Conservation (phyloP, 2,888 invertebrate genomes). For the Cetonia aurata region DNA sequence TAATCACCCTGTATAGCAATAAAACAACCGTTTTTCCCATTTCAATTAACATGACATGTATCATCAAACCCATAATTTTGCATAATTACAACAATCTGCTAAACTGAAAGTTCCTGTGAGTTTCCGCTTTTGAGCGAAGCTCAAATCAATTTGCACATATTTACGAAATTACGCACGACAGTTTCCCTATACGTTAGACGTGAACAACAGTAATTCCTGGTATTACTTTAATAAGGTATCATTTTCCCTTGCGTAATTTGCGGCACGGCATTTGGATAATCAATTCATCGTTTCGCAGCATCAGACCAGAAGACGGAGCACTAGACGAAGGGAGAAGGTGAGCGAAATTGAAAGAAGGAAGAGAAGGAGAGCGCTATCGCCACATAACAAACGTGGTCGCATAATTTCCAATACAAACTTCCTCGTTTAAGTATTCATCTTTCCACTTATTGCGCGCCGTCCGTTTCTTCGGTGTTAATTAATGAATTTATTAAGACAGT, state of each 20-base stretch:
- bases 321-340: neutral
- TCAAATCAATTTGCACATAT: conserved; percentile 15
- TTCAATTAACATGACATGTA: too few species aligned
- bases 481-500: conserved; percentile 44
- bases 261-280: conserved; percentile 24
- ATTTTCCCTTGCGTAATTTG: conserved; percentile 25
- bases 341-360: neutral
- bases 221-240: conserved; percentile 30
- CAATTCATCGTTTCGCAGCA: conserved; percentile 14
- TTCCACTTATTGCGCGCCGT: conserved; percentile 34
- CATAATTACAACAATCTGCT: too few species aligned
- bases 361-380: neutral
- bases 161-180: neutral
- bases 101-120: neutral
- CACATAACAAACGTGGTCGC: conserved; percentile 24
- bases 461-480: conserved; percentile 39
- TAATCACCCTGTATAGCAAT: too few species aligned
- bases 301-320: neutral
- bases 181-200: neutral
- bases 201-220: conserved; percentile 14
- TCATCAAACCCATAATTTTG: too few species aligned
- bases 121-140: neutral
- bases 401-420: conserved; percentile 40
- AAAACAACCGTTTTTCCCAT: too few species aligned
- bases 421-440: conserved; percentile 36